Evolutionary conservation across 2,888 invertebrate genomes (phyloP), one percentile per base, ranked within the genome.

Genomic region (Portevinia maculata): DNA sequence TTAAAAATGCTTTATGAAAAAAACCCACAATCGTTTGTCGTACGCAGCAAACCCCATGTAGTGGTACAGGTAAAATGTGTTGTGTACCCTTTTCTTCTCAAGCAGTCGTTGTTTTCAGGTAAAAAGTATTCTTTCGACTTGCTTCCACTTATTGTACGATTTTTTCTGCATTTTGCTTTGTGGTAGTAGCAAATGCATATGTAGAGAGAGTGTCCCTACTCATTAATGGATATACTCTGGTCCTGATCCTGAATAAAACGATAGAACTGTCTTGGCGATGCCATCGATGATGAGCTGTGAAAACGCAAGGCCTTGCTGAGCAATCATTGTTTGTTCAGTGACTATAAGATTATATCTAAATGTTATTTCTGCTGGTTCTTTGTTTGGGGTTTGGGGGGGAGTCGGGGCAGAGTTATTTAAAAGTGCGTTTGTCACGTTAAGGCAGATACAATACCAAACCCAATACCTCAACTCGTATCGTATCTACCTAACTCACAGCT

Each of bases 301-400:
- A 59, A 79, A 73, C 46, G 65, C 24, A 17, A 17, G 59, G 52
- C 64, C 48, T 60, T 52, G 59, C 53, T 32, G 13, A 41, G 69
- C 46, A 48, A 76, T 69, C 76, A 70, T 57, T 78, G 60, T 62
- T 71, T 57, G 64, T 55, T 55, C 24, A 60, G 37, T 46, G 46
- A 50, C 24, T 50, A 28, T 39, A 17, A 30, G 34, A 19, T 44
- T 73, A 28, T 67, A 67, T 73, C 13, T 55, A 79, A 79, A 79
- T 59, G 71, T 19, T 52, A 24, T 46, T 30, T n/a, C 17, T 5
- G 8, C 50, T 15, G 6, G 59, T 50, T 57, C 37, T 57, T 41
- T 44, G 52, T 52, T 28, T 4, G 1, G 4, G 17, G 52, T 52
- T 28, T 4, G 1, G 4, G 17, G 30, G 34, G 41, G 24, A 28